phyloP scores from a whole-genome alignment of 2,797 vertebrate species.

The Rhodeus uyekii region DNA sequence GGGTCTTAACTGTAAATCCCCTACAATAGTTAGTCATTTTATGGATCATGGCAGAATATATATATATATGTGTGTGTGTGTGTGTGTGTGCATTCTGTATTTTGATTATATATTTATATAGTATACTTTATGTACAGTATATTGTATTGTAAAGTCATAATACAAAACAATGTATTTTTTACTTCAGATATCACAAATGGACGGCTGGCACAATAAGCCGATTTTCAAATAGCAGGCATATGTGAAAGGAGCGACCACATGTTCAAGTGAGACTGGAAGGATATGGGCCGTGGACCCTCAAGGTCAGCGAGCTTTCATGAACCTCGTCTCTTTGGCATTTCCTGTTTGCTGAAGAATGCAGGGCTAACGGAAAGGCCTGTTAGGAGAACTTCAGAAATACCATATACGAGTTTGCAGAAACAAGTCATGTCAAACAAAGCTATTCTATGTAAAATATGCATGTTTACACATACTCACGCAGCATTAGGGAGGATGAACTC shows the following conservation, averaged over 20 bases:
- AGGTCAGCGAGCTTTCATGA: conserved; percentile 45
- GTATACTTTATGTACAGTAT: too few relatives aligned
- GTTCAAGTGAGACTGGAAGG: neutral
- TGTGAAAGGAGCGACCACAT: conserved; percentile 13
- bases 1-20: too few relatives aligned
- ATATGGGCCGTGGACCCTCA: conserved; percentile 17
- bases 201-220: neutral
- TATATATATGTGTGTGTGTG: too few relatives aligned
- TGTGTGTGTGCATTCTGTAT: too few relatives aligned
- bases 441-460: neutral
- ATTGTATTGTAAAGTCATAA: too few relatives aligned
- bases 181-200: too few relatives aligned
- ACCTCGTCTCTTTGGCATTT: conserved; percentile 39
- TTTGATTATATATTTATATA: too few relatives aligned
- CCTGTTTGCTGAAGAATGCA: conserved; percentile 48
- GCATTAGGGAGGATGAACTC: conserved; percentile 1
- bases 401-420: neutral
- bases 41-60: too few relatives aligned
- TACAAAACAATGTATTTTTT: too few relatives aligned
- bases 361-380: neutral
- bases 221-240: neutral
- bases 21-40: too few relatives aligned
- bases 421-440: neutral
- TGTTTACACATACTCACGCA: neutral
- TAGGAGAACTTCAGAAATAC: neutral